These are phyloP conservation scores for Chelmon rostratus DNA, from an alignment of 2,797 vertebrate genomes.

Conservation along the genomic window DNA sequence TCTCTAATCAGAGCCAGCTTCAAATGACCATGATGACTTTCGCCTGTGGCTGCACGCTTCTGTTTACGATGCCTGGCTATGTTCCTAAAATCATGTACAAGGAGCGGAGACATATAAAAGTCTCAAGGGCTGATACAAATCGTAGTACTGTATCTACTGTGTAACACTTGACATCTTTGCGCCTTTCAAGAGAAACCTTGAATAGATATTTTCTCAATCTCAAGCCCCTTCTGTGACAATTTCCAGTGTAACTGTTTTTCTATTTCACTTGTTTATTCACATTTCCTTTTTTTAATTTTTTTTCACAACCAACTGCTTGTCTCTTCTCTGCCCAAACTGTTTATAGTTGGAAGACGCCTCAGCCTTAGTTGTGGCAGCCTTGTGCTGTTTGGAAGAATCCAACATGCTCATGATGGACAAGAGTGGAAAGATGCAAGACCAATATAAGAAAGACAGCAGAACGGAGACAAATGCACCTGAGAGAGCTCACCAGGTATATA, in stretches of 20 bases:
- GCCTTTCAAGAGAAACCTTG: neutral
- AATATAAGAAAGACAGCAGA: neutral
- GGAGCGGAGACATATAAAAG: neutral
- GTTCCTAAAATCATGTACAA: neutral
- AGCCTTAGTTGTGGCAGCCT: neutral
- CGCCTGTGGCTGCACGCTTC: neutral
- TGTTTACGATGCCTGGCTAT: neutral
- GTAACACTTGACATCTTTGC: neutral
- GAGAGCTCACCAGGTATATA: slow-evolving; percentile 26
- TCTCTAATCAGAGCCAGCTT: neutral
- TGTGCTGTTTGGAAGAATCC: neutral
- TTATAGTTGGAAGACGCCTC: neutral
- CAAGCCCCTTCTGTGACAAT: neutral
- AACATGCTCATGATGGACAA: slow-evolving; percentile 13
- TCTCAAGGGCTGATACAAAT: neutral
- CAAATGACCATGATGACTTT: neutral
- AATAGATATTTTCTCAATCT: neutral
- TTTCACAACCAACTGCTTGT: neutral
- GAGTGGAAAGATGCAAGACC: slow-evolving; percentile 18
- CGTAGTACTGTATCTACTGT: neutral
- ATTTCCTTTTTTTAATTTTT: neutral
- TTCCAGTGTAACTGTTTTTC: neutral
- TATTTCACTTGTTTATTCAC: neutral
- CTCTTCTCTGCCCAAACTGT: neutral
- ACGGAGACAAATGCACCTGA: slow-evolving; percentile 1